Conservation (phyloP, 2,888 invertebrate genomes). For the Synergus itoensis region DNA sequence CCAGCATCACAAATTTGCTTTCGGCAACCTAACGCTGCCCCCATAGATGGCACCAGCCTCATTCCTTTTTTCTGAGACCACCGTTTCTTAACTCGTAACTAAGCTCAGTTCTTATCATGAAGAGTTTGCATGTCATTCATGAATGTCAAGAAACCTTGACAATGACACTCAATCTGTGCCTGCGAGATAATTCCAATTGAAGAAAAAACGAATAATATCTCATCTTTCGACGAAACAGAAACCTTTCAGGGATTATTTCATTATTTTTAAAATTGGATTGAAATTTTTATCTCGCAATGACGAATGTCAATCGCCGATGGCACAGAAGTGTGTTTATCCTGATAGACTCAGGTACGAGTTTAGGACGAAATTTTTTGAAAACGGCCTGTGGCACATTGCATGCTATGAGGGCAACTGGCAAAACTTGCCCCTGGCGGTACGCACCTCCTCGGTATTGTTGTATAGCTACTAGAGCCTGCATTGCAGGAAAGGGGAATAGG, state of each 20-base stretch:
- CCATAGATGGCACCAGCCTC: constrained; percentile 71
- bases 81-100: constrained; percentile 67
- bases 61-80: constrained; percentile 63
- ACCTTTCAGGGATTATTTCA: neutral
- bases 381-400: constrained; percentile 66
- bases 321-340: constrained; percentile 49
- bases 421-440: constrained; percentile 77
- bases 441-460: constrained; percentile 78
- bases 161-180: neutral
- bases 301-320: constrained; percentile 6
- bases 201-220: neutral
- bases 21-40: constrained; percentile 73
- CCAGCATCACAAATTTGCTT: constrained; percentile 73
- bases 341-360: constrained; percentile 67
- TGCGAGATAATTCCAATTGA: constrained; percentile 1
- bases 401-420: constrained; percentile 76
- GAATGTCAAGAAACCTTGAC: constrained; percentile 2
- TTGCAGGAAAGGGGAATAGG: constrained; percentile 75
- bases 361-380: constrained; percentile 67
- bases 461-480: constrained; percentile 77
- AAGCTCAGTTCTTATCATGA: constrained; percentile 57
- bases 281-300: neutral
- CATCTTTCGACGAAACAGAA: neutral
- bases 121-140: neutral
- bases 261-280: neutral